These are phyloP conservation scores for Linnaemya tessellans DNA, from an alignment of 2,888 invertebrate species.

Conservation along the genomic window DNA sequence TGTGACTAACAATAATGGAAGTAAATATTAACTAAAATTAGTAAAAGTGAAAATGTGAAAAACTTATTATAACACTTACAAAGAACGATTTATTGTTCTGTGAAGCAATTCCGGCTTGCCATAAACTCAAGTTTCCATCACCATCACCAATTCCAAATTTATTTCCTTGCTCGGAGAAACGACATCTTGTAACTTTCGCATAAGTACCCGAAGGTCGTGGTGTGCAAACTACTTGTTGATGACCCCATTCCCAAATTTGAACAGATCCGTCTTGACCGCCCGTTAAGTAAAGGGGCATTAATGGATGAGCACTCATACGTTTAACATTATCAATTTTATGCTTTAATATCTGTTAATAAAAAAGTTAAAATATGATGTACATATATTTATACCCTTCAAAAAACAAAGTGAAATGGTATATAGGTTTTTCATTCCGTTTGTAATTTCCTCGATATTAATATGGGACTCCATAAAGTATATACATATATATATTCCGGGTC, in stretches of 20 bases:
- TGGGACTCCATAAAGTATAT: too few relatives aligned
- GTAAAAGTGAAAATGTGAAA: neutral
- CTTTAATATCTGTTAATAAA: constrained; percentile 89
- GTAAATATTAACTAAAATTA: constrained; percentile 8
- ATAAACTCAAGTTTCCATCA: constrained; percentile 97
- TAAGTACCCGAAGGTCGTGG: constrained; percentile 97
- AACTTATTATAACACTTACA: constrained; percentile 85
- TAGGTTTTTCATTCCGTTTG: too few relatives aligned
- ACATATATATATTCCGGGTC: too few relatives aligned
- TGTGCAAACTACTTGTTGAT: constrained; percentile 93
- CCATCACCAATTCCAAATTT: constrained; percentile 99
- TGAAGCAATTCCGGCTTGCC: constrained; percentile 93
- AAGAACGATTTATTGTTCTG: constrained; percentile 92
- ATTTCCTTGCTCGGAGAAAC: constrained; percentile 98
- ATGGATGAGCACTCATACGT: constrained; percentile 97
- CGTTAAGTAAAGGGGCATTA: constrained; percentile 96
- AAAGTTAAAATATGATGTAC: neutral
- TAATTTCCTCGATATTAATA: too few relatives aligned
- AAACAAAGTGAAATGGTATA: too few relatives aligned
- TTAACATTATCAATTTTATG: constrained; percentile 97
- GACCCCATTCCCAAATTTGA: constrained; percentile 99
- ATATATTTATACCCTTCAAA: too few relatives aligned
- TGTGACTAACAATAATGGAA: constrained; percentile 89
- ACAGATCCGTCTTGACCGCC: constrained; percentile 98
- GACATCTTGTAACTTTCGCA: constrained; percentile 97